These are phyloP conservation scores for Martes martes DNA, from an alignment of 2,113 vertebrate species.

Conservation along the genomic window DNA sequence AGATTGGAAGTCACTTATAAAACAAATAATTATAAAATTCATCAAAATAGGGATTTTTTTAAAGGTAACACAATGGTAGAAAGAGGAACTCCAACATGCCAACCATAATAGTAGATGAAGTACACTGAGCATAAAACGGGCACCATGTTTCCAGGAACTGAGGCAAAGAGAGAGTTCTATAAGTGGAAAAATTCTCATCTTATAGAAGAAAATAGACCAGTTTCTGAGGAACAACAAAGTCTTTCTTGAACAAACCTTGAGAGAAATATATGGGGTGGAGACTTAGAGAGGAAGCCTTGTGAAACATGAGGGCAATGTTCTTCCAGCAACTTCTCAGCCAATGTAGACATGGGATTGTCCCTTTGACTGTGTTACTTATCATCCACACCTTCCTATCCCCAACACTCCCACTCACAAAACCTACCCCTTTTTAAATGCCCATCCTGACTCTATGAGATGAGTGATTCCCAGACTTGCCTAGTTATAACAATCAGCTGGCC, in stretches of 20 bases:
- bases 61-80: background rate
- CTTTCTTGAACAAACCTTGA: background rate
- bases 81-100: background rate
- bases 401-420: background rate
- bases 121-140: background rate
- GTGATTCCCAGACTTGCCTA: background rate
- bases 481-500: background rate
- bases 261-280: background rate
- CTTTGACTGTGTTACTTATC: background rate
- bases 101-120: fast-evolving
- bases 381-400: background rate
- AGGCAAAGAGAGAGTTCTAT: background rate
- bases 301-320: background rate
- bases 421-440: background rate
- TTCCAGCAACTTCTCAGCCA: background rate
- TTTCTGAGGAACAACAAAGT: background rate
- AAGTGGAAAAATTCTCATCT: background rate
- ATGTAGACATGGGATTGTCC: fast-evolving
- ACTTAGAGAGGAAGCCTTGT: background rate
- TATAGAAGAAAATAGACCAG: background rate
- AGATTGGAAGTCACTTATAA: background rate
- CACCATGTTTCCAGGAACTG: background rate
- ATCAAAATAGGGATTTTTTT: background rate
- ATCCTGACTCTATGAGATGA: background rate
- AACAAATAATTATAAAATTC: background rate